Percentiles rank a stretch among this genome's conserved stretches.
phyloP scores from a whole-genome alignment of 2,888 invertebrate species.

The Cetonia aurata region DNA sequence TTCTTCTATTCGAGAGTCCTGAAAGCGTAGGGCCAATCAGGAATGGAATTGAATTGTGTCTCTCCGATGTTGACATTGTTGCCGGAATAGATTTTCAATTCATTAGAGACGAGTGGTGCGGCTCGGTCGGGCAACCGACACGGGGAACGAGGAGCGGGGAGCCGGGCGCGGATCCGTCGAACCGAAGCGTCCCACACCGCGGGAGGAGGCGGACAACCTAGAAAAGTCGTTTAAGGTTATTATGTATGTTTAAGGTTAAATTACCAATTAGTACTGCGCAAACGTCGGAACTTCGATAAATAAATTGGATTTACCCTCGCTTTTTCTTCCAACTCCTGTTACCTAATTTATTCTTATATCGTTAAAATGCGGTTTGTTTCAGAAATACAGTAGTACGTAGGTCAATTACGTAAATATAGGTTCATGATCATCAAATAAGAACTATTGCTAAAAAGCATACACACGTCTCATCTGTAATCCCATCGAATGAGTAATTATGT shows the following conservation, averaged over 20 bases:
- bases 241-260: conserved; percentile 56
- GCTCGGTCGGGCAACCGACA: conserved; percentile 42
- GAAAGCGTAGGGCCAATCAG: conserved; percentile 61
- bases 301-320: conserved; percentile 18
- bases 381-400: not conserved
- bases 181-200: conserved; percentile 51
- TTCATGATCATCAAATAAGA: too few species aligned
- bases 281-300: conserved; percentile 34
- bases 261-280: conserved; percentile 50
- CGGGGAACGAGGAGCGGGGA: not conserved
- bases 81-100: conserved; percentile 66
- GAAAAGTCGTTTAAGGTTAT: conserved; percentile 58
- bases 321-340: conserved; percentile 2
- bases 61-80: conserved; percentile 65
- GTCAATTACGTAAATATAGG: not conserved
- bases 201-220: conserved; percentile 55
- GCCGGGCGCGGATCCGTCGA: not conserved
- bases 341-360: conserved; percentile 3
- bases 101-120: conserved; percentile 58
- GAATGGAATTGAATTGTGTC: conserved; percentile 62
- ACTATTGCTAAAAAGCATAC: too few species aligned
- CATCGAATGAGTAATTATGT: too few species aligned
- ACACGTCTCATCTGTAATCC: too few species aligned
- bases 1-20: conserved; percentile 59
- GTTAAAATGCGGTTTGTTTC: too few species aligned